Conservation (phyloP, 2,888 invertebrate genomes). For the Phengaris alcon region DNA sequence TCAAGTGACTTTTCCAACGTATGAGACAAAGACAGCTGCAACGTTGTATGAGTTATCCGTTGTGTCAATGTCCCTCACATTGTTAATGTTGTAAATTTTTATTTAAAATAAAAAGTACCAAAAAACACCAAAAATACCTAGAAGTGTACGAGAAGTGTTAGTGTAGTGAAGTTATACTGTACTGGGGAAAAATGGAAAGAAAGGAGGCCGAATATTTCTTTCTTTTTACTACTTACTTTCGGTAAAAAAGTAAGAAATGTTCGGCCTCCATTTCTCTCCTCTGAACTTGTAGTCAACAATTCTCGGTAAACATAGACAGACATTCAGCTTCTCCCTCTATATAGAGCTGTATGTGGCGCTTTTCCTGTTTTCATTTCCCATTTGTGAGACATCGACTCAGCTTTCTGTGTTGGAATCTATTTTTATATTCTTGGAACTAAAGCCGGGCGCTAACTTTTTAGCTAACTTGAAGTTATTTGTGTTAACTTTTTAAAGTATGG, state of each 20-base stretch:
- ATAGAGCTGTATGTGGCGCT: constrained; percentile 32
- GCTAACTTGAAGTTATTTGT: neutral
- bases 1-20: no score
- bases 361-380: constrained; percentile 41
- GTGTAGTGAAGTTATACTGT: neutral
- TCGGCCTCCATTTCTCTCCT: neutral
- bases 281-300: neutral
- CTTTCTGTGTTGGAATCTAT: constrained; percentile 38
- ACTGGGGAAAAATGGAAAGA: neutral
- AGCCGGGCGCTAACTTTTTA: neutral
- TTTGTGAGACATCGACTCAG: constrained; percentile 35
- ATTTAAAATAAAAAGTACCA: no score
- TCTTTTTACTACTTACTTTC: no score
- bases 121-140: no score
- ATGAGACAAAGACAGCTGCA: no score
- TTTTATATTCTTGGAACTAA: neutral
- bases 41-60: no score
- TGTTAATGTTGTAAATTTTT: no score
- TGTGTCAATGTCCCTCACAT: no score
- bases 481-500: neutral
- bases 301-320: constrained; percentile 7
- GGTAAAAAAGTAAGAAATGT: neutral
- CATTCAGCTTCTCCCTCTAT: neutral
- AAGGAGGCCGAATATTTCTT: neutral
- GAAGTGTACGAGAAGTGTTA: no score